These are phyloP conservation scores for Caenorhabditis auriculariae DNA, from an alignment of 2,888 invertebrate genomes.

Conservation along the genomic window DNA sequence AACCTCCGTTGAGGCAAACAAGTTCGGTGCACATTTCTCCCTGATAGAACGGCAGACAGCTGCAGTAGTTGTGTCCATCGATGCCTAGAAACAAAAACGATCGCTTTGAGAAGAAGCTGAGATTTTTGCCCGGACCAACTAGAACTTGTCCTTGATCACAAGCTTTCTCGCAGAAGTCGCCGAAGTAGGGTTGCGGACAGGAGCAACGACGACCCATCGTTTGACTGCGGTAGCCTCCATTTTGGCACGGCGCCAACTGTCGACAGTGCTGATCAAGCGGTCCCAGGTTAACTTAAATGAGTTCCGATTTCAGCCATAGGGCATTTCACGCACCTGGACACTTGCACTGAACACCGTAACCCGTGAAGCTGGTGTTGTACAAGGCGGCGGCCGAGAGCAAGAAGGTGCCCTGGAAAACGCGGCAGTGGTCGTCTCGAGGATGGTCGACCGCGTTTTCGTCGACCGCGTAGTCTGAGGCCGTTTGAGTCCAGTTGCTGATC, in stretches of 20 bases:
- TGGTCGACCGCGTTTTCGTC: slow-evolving; percentile 39
- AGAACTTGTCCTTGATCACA: slow-evolving; percentile 61
- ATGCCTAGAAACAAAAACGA: slow-evolving; percentile 22
- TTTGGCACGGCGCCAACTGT: slow-evolving; percentile 52
- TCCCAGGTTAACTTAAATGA: not conserved
- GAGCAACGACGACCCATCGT: slow-evolving; percentile 38
- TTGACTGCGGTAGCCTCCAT: slow-evolving; percentile 51
- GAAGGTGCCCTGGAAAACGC: slow-evolving; percentile 47
- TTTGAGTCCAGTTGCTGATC: slow-evolving; percentile 51
- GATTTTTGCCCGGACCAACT: slow-evolving; percentile 16
- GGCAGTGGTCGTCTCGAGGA: slow-evolving; percentile 33
- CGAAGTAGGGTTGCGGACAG: slow-evolving; percentile 59
- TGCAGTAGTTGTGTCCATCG: slow-evolving; percentile 57
- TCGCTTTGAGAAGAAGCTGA: not conserved
- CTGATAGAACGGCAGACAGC: slow-evolving; percentile 59
- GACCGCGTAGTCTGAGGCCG: slow-evolving; percentile 48
- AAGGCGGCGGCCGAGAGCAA: slow-evolving; percentile 45
- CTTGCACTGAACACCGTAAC: slow-evolving; percentile 50
- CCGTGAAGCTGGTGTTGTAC: slow-evolving; percentile 41
- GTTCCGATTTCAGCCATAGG: not conserved
- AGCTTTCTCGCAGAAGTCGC: slow-evolving; percentile 57
- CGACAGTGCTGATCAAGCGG: slow-evolving; percentile 52
- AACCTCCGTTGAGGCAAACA: slow-evolving; percentile 60
- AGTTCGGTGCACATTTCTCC: slow-evolving; percentile 60
- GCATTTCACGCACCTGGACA: slow-evolving; percentile 35